phyloP scores from a whole-genome alignment of 2,888 invertebrate genomes.

The Acanthoscelides obtectus region DNA sequence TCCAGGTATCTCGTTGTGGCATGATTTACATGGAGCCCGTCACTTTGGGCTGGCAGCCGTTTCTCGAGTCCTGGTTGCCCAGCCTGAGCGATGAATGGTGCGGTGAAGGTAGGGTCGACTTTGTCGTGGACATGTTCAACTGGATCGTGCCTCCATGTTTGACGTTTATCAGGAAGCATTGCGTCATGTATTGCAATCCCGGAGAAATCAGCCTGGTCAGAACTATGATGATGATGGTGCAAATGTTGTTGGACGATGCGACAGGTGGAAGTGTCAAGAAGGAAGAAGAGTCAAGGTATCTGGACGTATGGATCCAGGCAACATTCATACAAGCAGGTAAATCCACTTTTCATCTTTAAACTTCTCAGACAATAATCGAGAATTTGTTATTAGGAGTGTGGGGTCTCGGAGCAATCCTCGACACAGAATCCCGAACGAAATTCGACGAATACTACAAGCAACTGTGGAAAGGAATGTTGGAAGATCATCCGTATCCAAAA shows the following conservation, averaged over 20 bases:
- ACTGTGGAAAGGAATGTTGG: slow-evolving; percentile 49
- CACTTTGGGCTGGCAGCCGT: slow-evolving; percentile 77
- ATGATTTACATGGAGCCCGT: slow-evolving; percentile 88
- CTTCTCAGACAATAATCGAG: not conserved
- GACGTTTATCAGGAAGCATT: slow-evolving; percentile 67
- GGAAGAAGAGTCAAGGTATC: slow-evolving; percentile 61
- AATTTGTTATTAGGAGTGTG: slow-evolving; percentile 52
- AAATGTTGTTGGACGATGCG: slow-evolving; percentile 74
- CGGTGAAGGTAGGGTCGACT: slow-evolving; percentile 56
- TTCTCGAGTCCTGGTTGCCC: slow-evolving; percentile 77
- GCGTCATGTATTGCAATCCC: slow-evolving; percentile 59
- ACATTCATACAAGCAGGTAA: slow-evolving; percentile 64
- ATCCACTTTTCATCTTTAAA: not conserved
- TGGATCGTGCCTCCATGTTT: slow-evolving; percentile 79
- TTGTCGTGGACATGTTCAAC: slow-evolving; percentile 59
- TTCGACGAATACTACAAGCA: slow-evolving; percentile 62
- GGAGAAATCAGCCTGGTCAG: slow-evolving; percentile 69
- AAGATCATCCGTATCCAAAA: slow-evolving; percentile 53
- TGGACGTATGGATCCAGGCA: slow-evolving; percentile 70
- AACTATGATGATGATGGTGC: slow-evolving; percentile 68
- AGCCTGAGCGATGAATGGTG: slow-evolving; percentile 64
- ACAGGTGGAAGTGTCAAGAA: slow-evolving; percentile 50
- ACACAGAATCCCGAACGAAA: slow-evolving; percentile 63
- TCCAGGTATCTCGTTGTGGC: slow-evolving; percentile 68
- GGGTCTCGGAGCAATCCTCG: slow-evolving; percentile 80